A percentile compares a stretch with the other conserved stretches of the same genome.
These are phyloP conservation scores for Columba livia DNA, from an alignment of 2,113 vertebrate species.

Conservation along the genomic window DNA sequence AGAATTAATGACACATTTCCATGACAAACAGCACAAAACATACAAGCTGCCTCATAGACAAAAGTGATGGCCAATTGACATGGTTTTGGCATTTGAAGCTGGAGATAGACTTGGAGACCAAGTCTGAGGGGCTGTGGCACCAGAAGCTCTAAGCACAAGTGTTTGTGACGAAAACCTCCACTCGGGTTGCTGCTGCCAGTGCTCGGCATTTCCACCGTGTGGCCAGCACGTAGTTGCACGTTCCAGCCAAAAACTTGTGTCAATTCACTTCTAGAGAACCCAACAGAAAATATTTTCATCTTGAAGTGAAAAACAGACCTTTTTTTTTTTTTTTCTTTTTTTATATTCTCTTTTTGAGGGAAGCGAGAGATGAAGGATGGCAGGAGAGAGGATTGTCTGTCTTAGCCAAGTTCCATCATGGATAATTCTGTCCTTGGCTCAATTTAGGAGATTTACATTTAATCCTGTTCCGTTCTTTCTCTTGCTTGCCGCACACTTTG, in stretches of 20 bases:
- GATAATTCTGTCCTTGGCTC: background rate
- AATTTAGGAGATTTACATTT: background rate
- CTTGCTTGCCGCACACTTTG: background rate
- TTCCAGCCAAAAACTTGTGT: background rate
- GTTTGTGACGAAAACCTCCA: background rate
- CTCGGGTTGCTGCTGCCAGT: background rate
- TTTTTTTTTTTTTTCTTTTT: background rate
- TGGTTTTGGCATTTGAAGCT: background rate
- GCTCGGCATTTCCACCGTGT: background rate
- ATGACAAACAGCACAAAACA: background rate
- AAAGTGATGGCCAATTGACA: fast-evolving
- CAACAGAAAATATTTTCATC: background rate
- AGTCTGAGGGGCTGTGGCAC: background rate
- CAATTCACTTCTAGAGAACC: background rate
- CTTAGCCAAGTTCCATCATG: background rate
- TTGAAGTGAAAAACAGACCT: background rate
- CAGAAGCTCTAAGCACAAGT: background rate
- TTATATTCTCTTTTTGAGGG: background rate
- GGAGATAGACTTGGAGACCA: background rate
- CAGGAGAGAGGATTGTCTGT: background rate
- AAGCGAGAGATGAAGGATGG: background rate
- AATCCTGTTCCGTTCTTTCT: background rate
- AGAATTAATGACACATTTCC: background rate
- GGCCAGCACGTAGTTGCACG: background rate
- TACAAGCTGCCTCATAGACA: background rate